Evolutionary conservation across 2,113 vertebrate genomes (phyloP).

Genomic region (Paramisgurnus dabryanus): DNA sequence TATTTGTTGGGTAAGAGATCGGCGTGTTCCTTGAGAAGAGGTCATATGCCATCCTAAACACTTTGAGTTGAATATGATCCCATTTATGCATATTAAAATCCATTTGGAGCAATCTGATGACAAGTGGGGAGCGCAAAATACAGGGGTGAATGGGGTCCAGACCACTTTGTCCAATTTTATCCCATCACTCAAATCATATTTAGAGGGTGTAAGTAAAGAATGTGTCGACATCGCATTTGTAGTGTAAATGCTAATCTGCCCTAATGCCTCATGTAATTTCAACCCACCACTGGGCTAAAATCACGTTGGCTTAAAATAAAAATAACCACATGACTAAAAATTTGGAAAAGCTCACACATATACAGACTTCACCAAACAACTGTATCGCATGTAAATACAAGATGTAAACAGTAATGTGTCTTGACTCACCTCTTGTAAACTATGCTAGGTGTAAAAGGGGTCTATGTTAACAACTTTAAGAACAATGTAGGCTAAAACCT

Average conservation of each 20-base stretch:
- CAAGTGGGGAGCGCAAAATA: too few relatives aligned
- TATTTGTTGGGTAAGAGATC: slow-evolving; percentile 45
- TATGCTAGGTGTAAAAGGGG: neutral
- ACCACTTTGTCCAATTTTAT: neutral
- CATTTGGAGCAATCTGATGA: too few relatives aligned
- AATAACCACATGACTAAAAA: too few relatives aligned
- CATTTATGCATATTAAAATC: neutral
- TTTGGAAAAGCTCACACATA: neutral
- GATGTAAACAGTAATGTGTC: neutral
- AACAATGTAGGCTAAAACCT: neutral
- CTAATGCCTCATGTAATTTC: neutral
- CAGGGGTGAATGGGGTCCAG: too few relatives aligned
- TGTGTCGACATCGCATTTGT: neutral
- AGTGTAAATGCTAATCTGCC: neutral
- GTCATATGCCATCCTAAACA: slow-evolving; percentile 12
- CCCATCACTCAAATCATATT: neutral
- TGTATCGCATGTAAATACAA: too few relatives aligned
- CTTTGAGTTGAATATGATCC: neutral
- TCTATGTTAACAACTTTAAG: too few relatives aligned
- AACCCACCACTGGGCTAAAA: too few relatives aligned
- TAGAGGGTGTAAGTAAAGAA: neutral
- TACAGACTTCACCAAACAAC: neutral
- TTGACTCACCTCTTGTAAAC: neutral
- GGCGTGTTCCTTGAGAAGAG: slow-evolving; percentile 29
- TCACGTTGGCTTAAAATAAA: too few relatives aligned